phyloP scores from a whole-genome alignment of 2,113 vertebrate species.

The Aptenodytes patagonicus region DNA sequence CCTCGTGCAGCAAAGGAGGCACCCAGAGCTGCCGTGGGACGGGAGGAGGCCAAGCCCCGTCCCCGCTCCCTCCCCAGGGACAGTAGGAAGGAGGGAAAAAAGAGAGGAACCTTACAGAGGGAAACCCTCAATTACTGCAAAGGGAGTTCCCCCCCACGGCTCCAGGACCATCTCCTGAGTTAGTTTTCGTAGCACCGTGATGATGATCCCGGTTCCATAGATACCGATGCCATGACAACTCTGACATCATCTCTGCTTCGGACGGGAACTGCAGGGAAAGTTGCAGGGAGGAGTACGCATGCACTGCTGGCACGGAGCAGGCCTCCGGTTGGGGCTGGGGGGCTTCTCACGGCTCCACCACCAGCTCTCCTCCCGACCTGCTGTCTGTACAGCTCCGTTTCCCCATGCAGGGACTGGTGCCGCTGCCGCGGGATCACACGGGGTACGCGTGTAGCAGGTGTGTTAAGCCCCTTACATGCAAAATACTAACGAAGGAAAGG shows the following conservation, averaged over 20 bases:
- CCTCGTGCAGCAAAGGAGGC: neutral
- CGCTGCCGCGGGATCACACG: accelerated
- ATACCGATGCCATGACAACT: constrained; percentile 70
- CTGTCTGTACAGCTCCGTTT: accelerated
- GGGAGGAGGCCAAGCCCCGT: neutral
- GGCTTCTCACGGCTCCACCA: neutral
- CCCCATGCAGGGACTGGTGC: accelerated
- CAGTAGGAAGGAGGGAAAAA: neutral
- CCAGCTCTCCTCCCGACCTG: neutral
- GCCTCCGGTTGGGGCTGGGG: neutral
- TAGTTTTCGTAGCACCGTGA: neutral
- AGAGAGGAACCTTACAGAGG: neutral
- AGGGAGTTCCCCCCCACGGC: neutral
- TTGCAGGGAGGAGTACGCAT: neutral
- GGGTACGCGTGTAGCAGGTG: neutral
- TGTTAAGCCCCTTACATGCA: neutral
- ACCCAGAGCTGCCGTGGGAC: neutral
- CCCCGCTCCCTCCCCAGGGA: neutral
- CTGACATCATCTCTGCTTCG: constrained; percentile 57
- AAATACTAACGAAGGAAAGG: accelerated
- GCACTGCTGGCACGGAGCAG: neutral
- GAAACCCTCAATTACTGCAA: neutral
- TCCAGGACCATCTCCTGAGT: neutral
- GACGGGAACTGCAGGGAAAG: constrained; percentile 12
- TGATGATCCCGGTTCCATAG: constrained; percentile 50